Percentiles rank a stretch among this genome's conserved stretches.
Evolutionary conservation across 1,140 invertebrate genomes (phyloP).

Genomic region (Listronotus oregonensis): DNA sequence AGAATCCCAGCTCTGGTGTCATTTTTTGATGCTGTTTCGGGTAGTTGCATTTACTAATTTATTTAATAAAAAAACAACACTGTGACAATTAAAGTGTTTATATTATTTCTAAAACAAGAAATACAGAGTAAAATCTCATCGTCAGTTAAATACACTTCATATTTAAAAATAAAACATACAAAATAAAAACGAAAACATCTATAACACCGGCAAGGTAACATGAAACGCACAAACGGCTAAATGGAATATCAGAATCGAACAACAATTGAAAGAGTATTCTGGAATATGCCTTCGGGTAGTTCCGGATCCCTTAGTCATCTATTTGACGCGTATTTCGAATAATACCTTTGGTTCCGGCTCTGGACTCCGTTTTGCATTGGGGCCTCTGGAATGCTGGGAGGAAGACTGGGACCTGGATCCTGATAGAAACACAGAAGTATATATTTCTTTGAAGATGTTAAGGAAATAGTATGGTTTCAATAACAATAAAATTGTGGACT

Average conservation of each 20-base stretch:
- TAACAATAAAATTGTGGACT: too few relatives aligned
- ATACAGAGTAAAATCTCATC: conserved; percentile 5
- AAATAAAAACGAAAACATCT: conserved; percentile 29
- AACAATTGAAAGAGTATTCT: conserved; percentile 40
- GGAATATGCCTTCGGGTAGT: conserved; percentile 27
- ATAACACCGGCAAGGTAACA: conserved; percentile 31
- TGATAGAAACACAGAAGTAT: conserved; percentile 14
- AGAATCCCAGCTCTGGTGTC: too few relatives aligned
- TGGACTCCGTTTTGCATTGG: conserved; percentile 35
- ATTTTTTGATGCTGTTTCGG: too few relatives aligned
- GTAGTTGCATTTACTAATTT: too few relatives aligned
- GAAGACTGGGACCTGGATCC: conserved; percentile 46
- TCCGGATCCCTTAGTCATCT: conserved; percentile 47
- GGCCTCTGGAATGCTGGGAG: conserved; percentile 18
- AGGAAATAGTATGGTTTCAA: too few relatives aligned
- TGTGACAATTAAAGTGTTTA: background rate
- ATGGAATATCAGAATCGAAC: conserved; percentile 37
- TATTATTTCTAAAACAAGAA: conserved; percentile 6
- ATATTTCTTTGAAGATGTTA: too few relatives aligned
- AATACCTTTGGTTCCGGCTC: conserved; percentile 37
- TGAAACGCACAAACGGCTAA: conserved; percentile 14
- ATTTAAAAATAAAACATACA: conserved; percentile 17
- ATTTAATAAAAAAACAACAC: conserved; percentile 9
- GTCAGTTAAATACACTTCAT: background rate
- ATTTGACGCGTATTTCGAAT: conserved; percentile 32